phyloP scores from a whole-genome alignment of 2,797 vertebrate species.

The Rallus crepitans region DNA sequence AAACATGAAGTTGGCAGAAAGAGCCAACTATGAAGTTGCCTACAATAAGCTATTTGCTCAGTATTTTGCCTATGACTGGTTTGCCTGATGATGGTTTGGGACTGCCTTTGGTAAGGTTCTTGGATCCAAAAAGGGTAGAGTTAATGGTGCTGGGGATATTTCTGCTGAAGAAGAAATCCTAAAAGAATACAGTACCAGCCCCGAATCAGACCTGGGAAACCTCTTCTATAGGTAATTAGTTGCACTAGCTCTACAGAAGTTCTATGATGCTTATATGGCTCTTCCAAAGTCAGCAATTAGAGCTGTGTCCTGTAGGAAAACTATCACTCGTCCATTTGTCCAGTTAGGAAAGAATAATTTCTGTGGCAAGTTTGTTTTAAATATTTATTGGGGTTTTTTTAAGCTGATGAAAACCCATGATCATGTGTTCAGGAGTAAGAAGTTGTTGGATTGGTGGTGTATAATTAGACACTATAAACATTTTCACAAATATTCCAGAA shows the following conservation, averaged over 20 bases:
- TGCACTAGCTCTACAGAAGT: neutral
- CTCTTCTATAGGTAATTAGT: neutral
- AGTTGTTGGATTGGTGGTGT: neutral
- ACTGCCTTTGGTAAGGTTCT: neutral
- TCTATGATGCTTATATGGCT: neutral
- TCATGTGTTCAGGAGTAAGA: neutral
- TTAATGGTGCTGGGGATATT: neutral
- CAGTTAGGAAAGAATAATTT: neutral
- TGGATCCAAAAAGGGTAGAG: neutral
- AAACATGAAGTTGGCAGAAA: neutral
- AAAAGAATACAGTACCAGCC: neutral
- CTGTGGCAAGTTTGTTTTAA: neutral
- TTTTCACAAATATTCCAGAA: neutral
- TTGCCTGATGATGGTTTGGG: fast-evolving
- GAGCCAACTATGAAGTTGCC: neutral
- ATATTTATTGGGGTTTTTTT: neutral
- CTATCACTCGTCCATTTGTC: neutral
- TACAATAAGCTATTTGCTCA: neutral
- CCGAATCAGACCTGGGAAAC: neutral
- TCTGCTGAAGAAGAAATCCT: neutral
- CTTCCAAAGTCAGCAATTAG: neutral
- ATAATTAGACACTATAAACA: neutral
- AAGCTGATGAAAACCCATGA: neutral
- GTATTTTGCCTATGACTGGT: neutral
- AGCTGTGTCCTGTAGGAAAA: neutral